These are phyloP conservation scores for Papilio polytes DNA, from an alignment of 1,140 invertebrate genomes.

Conservation along the genomic window DNA sequence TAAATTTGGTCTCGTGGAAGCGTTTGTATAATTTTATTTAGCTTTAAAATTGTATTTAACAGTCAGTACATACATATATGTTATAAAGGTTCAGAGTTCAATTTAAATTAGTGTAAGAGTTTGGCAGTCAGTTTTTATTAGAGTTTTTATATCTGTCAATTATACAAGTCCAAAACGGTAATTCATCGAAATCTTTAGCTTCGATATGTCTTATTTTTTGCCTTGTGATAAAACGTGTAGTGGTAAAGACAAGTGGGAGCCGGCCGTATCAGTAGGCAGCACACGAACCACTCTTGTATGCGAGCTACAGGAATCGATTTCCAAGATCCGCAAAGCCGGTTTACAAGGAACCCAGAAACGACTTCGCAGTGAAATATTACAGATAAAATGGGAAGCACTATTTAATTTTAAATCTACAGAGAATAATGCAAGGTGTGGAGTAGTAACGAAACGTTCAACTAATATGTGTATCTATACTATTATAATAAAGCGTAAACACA, in stretches of 20 bases:
- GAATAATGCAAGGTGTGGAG: not conserved
- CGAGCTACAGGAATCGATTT: conserved; percentile 40
- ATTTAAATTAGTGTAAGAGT: not conserved
- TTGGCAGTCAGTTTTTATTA: not conserved
- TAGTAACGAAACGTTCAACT: not conserved
- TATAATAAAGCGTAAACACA: too few relatives aligned
- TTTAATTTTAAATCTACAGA: conserved; percentile 30
- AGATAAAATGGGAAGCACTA: conserved; percentile 21
- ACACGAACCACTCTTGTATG: conserved; percentile 40
- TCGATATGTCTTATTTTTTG: conserved; percentile 22
- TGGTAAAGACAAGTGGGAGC: conserved; percentile 28
- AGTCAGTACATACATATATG: not conserved
- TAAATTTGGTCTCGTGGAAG: conserved; percentile 10
- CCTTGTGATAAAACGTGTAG: conserved; percentile 31
- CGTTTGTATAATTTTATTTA: not conserved
- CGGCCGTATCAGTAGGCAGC: conserved; percentile 23
- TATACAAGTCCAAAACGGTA: not conserved
- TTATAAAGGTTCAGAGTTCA: not conserved
- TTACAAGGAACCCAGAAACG: conserved; percentile 35
- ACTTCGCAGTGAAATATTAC: conserved; percentile 31
- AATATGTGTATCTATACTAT: too few relatives aligned
- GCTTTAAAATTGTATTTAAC: not conserved
- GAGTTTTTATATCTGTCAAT: not conserved
- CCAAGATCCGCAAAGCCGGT: conserved; percentile 41
- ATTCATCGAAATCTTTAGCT: not conserved